Evolutionary conservation across 2,797 vertebrate genomes (phyloP).

Genomic region (Psittacula echo): DNA sequence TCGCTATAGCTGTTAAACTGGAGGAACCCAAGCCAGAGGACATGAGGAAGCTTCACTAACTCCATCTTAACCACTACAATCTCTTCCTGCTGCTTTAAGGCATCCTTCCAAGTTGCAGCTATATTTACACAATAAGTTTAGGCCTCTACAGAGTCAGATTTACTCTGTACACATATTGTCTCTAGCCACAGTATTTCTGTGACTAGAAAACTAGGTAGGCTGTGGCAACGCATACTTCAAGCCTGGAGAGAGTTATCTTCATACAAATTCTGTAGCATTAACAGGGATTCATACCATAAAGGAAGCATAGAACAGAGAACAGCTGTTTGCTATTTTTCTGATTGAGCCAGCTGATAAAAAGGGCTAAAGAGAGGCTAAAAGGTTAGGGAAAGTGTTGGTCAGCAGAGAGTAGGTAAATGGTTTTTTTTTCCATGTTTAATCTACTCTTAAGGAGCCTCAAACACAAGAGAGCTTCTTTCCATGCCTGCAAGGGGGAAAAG

Average conservation of each 20-base stretch:
- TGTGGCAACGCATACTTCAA: not conserved
- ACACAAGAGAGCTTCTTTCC: not conserved
- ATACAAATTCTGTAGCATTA: not conserved
- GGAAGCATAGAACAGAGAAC: not conserved
- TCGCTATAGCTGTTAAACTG: not conserved
- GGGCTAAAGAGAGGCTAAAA: not conserved
- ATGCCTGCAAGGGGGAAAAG: not conserved
- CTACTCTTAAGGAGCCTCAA: not conserved
- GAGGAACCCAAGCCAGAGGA: not conserved
- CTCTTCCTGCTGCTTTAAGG: not conserved
- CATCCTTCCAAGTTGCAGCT: not conserved
- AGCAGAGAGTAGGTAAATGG: rapidly evolving
- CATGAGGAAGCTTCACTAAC: not conserved
- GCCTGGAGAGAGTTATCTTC: not conserved
- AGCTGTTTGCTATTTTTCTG: not conserved
- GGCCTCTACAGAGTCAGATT: not conserved
- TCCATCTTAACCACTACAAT: not conserved
- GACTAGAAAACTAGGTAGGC: not conserved
- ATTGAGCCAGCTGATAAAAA: not conserved
- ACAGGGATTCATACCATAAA: not conserved
- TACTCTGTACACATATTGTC: not conserved
- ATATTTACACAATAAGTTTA: not conserved
- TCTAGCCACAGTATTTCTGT: too few relatives aligned
- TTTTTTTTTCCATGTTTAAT: not conserved
- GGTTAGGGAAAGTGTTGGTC: rapidly evolving